These are phyloP conservation scores for Atta texana DNA, from an alignment of 1,140 invertebrate species.

Conservation along the genomic window DNA sequence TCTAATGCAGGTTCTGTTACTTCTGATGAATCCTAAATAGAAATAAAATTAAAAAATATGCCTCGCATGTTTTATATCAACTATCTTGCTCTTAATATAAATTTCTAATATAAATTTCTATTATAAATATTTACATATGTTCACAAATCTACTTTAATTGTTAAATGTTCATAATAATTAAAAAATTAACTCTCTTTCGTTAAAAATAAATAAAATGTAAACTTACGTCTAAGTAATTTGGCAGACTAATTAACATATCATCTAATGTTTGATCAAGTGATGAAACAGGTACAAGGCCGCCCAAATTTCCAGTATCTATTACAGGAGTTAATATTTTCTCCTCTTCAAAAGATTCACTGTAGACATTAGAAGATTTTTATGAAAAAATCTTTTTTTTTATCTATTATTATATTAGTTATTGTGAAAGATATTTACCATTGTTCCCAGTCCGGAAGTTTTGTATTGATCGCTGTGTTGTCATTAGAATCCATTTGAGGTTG, in stretches of 20 bases:
- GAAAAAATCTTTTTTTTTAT: not conserved
- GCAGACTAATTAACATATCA: slow-evolving; percentile 80
- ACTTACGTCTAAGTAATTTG: slow-evolving; percentile 83
- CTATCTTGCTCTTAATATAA: not conserved
- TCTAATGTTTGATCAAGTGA: slow-evolving; percentile 82
- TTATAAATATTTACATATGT: slow-evolving; percentile 18
- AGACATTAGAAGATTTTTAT: slow-evolving; percentile 51
- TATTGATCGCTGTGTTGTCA: slow-evolving; percentile 37
- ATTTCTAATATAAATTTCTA: slow-evolving; percentile 31
- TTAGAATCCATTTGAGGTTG: slow-evolving; percentile 69
- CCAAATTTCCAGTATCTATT: slow-evolving; percentile 81
- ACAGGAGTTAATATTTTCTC: slow-evolving; percentile 84
- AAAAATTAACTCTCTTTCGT: not conserved
- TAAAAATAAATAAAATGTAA: slow-evolving; percentile 16
- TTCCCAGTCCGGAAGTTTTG: slow-evolving; percentile 76
- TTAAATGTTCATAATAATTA: not conserved
- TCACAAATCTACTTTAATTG: not conserved
- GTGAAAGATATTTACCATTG: slow-evolving; percentile 68
- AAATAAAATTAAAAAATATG: slow-evolving; percentile 12
- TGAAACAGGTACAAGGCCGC: slow-evolving; percentile 83
- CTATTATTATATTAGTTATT: not conserved
- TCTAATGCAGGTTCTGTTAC: slow-evolving; percentile 82
- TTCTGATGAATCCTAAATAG: slow-evolving; percentile 78
- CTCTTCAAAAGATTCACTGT: slow-evolving; percentile 81
- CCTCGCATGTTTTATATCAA: not conserved